phyloP scores from a whole-genome alignment of 2,113 vertebrate genomes.

The Microtus montanus region DNA sequence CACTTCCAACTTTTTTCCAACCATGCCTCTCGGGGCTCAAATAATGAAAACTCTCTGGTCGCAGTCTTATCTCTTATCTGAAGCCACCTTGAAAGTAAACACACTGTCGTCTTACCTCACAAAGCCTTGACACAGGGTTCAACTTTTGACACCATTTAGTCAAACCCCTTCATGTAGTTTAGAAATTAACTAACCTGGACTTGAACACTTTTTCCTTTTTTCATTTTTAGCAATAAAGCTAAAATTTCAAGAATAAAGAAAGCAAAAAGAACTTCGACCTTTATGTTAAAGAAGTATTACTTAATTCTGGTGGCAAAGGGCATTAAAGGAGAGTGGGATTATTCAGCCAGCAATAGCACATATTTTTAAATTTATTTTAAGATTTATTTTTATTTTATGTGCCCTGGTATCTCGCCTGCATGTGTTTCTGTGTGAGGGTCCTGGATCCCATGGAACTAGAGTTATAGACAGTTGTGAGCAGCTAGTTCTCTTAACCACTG shows the following conservation, averaged over 20 bases:
- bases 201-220: not conserved
- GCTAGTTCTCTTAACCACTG: no score
- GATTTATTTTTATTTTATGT: no score
- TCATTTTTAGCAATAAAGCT: not conserved
- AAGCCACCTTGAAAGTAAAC: constrained; percentile 12
- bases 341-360: not conserved
- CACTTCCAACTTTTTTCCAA: not conserved
- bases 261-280: not conserved
- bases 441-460: no score
- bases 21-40: not conserved
- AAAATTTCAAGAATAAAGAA: constrained; percentile 12
- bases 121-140: not conserved
- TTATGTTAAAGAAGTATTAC: not conserved
- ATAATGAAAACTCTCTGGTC: not conserved
- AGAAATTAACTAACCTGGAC: not conserved
- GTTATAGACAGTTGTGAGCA: no score
- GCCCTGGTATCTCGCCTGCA: no score
- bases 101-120: not conserved
- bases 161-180: not conserved
- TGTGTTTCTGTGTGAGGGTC: no score
- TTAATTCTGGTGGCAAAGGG: not conserved
- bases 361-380: no score
- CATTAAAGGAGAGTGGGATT: not conserved
- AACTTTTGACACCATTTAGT: not conserved
- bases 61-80: not conserved